Percentiles rank a stretch among this genome's conserved stretches.
Evolutionary conservation across 1,140 invertebrate genomes (phyloP).

Genomic region (Drosophila micromelanica): DNA sequence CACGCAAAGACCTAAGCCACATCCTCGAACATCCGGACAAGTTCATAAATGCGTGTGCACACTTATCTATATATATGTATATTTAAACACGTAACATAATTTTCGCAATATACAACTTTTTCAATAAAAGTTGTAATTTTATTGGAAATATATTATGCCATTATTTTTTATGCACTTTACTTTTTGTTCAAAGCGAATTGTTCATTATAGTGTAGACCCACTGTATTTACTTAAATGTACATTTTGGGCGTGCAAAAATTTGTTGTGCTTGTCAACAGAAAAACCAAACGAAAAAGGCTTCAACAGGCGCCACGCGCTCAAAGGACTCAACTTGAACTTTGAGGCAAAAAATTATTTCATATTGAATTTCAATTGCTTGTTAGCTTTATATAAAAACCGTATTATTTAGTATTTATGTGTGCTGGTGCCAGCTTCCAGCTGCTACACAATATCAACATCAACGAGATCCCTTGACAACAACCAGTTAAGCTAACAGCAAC

Average conservation of each 20-base stretch:
- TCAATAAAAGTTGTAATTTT: no score
- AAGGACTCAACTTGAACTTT: not conserved
- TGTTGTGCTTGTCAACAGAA: conserved; percentile 33
- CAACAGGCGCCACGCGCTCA: conserved; percentile 18
- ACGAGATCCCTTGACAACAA: no score
- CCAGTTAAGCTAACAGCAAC: no score
- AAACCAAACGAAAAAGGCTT: conserved; percentile 42
- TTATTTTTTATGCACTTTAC: not conserved
- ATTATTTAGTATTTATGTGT: no score
- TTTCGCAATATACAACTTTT: no score
- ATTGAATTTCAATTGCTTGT: conserved; percentile 10
- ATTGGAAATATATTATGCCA: no score
- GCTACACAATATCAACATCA: no score
- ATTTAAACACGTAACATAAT: no score
- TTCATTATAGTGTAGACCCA: conserved; percentile 1
- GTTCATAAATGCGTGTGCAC: conserved; percentile 16
- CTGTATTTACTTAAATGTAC: conserved; percentile 14
- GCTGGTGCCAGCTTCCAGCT: no score
- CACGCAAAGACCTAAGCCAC: conserved; percentile 19
- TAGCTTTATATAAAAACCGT: not conserved
- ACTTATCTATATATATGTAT: no score
- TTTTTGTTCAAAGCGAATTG: not conserved
- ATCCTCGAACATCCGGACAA: conserved; percentile 7
- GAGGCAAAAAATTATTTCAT: conserved; percentile 16
- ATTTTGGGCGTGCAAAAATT: conserved; percentile 66